Percentiles rank a stretch among this genome's conserved stretches.
Evolutionary conservation across 2,888 invertebrate genomes (phyloP).

Genomic region (Lycocerus yunnanus): DNA sequence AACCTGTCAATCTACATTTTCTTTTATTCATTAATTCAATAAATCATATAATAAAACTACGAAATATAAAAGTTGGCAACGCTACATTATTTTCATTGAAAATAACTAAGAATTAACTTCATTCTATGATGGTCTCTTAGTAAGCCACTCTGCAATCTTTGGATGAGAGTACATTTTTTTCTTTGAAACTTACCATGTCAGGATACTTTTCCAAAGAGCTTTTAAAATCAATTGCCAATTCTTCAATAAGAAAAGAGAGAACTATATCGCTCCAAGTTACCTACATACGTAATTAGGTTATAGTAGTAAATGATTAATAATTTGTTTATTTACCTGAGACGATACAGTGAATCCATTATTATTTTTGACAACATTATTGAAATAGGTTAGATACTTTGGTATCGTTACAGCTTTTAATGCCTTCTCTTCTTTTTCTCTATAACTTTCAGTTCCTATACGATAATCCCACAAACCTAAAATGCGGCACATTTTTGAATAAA

Average conservation of each 20-base stretch:
- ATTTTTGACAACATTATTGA: not conserved
- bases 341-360: not conserved
- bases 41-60: no score
- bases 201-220: constrained; percentile 58
- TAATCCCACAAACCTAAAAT: not conserved
- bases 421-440: not conserved
- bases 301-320: not conserved
- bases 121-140: constrained; percentile 62
- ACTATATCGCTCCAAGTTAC: not conserved
- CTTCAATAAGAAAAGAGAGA: constrained; percentile 55
- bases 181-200: constrained; percentile 59
- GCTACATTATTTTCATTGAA: no score
- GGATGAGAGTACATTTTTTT: constrained; percentile 61
- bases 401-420: not conserved
- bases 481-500: constrained; percentile 57
- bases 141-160: constrained; percentile 66
- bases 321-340: not conserved
- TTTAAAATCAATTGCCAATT: constrained; percentile 46
- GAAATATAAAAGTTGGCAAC: no score
- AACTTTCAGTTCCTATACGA: not conserved
- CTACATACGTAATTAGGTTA: not conserved
- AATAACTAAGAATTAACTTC: no score
- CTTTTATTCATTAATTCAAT: no score
- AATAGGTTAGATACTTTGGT: not conserved
- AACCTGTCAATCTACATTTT: no score